Evolutionary conservation across 2,113 vertebrate species (phyloP), one percentile per base, ranked within the genome.

Genomic region (Tragulus kanchil): DNA sequence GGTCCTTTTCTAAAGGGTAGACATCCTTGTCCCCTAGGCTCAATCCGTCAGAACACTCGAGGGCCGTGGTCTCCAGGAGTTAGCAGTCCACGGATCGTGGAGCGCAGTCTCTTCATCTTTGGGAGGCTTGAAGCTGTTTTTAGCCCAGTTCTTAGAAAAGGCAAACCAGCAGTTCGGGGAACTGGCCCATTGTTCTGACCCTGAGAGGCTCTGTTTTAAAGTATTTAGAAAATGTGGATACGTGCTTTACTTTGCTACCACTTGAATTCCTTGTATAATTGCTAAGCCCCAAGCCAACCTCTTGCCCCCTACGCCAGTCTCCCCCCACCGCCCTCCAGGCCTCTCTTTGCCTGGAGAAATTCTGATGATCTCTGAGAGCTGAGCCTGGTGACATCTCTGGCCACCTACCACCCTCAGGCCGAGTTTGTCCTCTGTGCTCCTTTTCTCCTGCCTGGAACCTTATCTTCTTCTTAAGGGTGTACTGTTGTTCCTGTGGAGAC

Each of bases 181-280:
- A 62, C 67, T 81, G 75, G 21, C 85, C 67, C 56, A 36, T 84
- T 23, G 91, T 65, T 94, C 64, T n/a, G 71, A 71, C 89, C 59
- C 48, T 17, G 48, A 45, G 28, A 96, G 42, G 54, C 31, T 95
- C 67, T 82, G 8, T 28, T 91, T 94, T 84, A 90, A 93, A 84
- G 48, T 93, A 82, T 94, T 31, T 59, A 90, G 61, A 91, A 93
- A 94, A 91, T 95, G 65, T 81, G 78, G 84, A 21, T 1, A 3
- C 87, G 85, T 31, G 28, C 58, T 64, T 92, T 83, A 59, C 84
- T 65, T 88, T 61, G 26, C 42, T 94, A 14, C 8, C 10, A 61
- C 10, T 85, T 69, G 94, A 90, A 94, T 81, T 84, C 81, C n/a
- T 42, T 62, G 26, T 89, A 10, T 59, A 73, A 90, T n/a, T 73